Evolutionary conservation across 2,888 invertebrate species (phyloP), one percentile per base, ranked within the genome.

Genomic region (Drosophila flavopinicola): DNA sequence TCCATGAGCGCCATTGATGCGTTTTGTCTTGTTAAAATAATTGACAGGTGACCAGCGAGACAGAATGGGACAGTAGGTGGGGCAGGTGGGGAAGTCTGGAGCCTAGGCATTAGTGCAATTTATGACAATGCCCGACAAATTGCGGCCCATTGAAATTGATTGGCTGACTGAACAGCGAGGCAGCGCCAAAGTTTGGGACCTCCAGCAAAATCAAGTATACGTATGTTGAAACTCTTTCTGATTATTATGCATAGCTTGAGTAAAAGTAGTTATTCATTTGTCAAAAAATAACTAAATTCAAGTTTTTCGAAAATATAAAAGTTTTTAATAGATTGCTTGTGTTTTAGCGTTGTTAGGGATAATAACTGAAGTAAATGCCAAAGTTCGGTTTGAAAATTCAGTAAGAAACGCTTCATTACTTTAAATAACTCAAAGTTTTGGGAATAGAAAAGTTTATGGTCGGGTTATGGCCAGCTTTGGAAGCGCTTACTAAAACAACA

Each of bases 1-100:
- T 54, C 73, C 69, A 51, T 64, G 48, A 56, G 59, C 49, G 74
- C 66, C 69, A 73, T 68, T 74, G 76, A 80, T 83, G 78, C 83
- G 83, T 83, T 83, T 79, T 76, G 80, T 83, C 80, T 80, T 82
- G 83, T 83, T 82, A 83, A 79, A 79, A 80, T 82, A 82, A 83
- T 82, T 82, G 80, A 82, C 80, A 82, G 78, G 83, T 82, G 78
- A 78, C 68, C 69, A 60, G 63, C 39, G 41, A 30, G 66, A n/a
- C 41, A 33, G 39, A 35, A 13, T 33, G 41, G n/a, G 10, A 23
- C n/a, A n/a, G n/a, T n/a, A n/a, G n/a, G 10, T 33, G 32, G 30
- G 30, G 6, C 1, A 15, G 17, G 29, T 33, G 7, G 4, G 24
- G 33, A 35, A 23, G 51, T 38, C 42, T 51, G 13, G 57, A 27